Percentiles rank a stretch among this genome's conserved stretches.
Evolutionary conservation across 2,113 vertebrate species (phyloP).

Genomic region (Apus apus): DNA sequence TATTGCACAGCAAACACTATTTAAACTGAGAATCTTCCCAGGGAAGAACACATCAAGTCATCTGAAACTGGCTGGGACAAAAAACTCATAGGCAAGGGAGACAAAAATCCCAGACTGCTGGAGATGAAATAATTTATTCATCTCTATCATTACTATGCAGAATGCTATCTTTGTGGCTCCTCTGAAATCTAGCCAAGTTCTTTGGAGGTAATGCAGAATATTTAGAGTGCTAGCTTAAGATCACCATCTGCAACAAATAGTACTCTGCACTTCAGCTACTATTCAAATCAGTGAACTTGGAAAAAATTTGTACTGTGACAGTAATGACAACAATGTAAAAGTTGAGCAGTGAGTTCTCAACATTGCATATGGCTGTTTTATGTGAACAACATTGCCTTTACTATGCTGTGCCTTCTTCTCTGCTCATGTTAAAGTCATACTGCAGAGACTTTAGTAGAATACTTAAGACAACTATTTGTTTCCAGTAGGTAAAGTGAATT

Average conservation of each 20-base stretch:
- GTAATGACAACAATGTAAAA: background rate
- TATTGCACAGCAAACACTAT: background rate
- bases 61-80: constrained; percentile 24
- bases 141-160: background rate
- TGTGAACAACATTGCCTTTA: background rate
- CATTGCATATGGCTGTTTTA: background rate
- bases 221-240: background rate
- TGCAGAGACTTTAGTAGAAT: background rate
- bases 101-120: constrained; percentile 19
- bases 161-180: background rate
- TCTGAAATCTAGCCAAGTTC: constrained; percentile 30
- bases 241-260: background rate
- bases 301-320: background rate
- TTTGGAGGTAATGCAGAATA: constrained; percentile 5
- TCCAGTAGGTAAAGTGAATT: background rate
- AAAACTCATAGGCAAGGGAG: background rate
- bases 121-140: constrained; percentile 36
- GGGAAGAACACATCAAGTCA: background rate
- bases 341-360: background rate
- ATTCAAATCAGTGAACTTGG: background rate
- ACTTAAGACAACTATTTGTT: background rate
- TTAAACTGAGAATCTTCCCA: constrained; percentile 37
- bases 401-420: background rate
- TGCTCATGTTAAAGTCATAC: background rate
- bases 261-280: background rate